A percentile compares a stretch with the other conserved stretches of the same genome.
Evolutionary conservation across 2,888 invertebrate species (phyloP).

Genomic region (Noctua janthe): DNA sequence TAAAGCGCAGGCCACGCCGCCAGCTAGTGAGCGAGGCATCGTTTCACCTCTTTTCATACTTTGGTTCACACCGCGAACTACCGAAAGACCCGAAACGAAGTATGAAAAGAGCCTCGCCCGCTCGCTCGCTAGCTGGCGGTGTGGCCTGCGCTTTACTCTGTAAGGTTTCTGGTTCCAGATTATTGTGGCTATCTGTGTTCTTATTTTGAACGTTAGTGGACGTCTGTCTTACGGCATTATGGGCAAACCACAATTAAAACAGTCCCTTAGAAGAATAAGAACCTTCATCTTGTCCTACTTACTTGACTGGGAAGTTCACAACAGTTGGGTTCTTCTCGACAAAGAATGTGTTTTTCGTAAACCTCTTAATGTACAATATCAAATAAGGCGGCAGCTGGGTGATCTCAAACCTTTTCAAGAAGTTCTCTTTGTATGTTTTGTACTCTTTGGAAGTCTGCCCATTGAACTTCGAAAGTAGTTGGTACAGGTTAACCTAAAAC

Average conservation of each 20-base stretch:
- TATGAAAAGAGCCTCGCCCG: no score
- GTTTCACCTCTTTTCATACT: no score
- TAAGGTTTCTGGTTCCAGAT: no score
- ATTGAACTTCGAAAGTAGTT: slow-evolving; percentile 98
- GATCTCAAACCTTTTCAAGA: slow-evolving; percentile 98
- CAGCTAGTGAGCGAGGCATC: no score
- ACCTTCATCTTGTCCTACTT: slow-evolving; percentile 83
- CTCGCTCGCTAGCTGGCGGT: no score
- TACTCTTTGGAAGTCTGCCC: slow-evolving; percentile 99
- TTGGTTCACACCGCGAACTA: no score
- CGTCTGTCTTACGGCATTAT: not conserved
- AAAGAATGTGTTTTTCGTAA: slow-evolving; percentile 99
- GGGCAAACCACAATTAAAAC: not conserved
- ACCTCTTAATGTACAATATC: slow-evolving; percentile 98
- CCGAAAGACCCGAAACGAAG: no score
- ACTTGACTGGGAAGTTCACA: slow-evolving; percentile 99
- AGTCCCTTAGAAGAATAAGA: not conserved
- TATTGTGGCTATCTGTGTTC: no score
- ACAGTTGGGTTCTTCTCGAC: slow-evolving; percentile 99
- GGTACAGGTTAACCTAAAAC: slow-evolving; percentile 96
- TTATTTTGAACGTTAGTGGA: no score
- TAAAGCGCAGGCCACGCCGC: no score
- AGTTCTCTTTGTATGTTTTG: slow-evolving; percentile 99
- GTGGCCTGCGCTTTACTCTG: no score
- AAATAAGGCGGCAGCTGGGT: slow-evolving; percentile 98